These are phyloP conservation scores for Clusia tigrina DNA, from an alignment of 2,888 invertebrate genomes.

Conservation along the genomic window DNA sequence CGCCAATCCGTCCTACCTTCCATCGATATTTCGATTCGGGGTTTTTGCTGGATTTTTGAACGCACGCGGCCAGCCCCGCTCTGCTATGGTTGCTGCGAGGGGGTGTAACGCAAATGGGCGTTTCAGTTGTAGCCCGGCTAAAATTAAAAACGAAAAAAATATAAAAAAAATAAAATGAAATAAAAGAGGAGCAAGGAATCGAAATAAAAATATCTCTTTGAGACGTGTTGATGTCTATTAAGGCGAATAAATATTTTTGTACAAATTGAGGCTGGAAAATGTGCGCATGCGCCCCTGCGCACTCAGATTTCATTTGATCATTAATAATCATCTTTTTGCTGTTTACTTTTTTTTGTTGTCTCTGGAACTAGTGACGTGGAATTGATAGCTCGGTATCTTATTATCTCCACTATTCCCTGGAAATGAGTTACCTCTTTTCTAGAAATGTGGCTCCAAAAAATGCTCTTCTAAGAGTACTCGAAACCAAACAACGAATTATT, in stretches of 20 bases:
- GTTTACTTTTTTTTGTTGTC: too few species aligned
- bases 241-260: constrained; percentile 52
- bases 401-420: too few species aligned
- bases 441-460: too few species aligned
- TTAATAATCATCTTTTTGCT: constrained; percentile 30
- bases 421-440: too few species aligned
- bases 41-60: constrained; percentile 8
- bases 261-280: constrained; percentile 36
- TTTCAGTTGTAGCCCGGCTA: constrained; percentile 19
- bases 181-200: too few species aligned
- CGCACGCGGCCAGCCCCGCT: not conserved
- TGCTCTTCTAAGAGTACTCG: too few species aligned
- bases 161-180: constrained; percentile 13
- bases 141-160: not conserved
- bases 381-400: too few species aligned
- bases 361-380: too few species aligned
- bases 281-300: not conserved
- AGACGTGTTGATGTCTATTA: constrained; percentile 55
- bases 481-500: too few species aligned
- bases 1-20: constrained; percentile 4
- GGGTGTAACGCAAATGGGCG: constrained; percentile 25
- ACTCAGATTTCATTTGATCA: constrained; percentile 21
- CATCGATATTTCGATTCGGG: constrained; percentile 23
- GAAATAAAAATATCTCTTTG: constrained; percentile 33
- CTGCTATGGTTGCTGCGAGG: not conserved